Conservation (phyloP, 2,888 invertebrate genomes). For the Agonopterix subpropinquella region DNA sequence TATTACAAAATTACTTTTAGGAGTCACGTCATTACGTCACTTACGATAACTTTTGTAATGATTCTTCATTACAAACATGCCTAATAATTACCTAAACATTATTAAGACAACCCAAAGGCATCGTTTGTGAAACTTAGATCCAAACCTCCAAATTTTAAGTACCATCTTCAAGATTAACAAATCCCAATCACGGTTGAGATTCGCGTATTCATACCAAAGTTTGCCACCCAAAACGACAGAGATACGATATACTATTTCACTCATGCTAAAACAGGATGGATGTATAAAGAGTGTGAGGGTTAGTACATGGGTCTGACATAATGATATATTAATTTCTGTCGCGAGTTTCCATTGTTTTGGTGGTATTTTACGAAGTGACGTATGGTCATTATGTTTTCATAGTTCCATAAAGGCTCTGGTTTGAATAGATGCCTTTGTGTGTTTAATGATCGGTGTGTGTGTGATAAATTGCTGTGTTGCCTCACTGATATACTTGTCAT, state of each 20-base stretch:
- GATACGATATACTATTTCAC: slow-evolving; percentile 12
- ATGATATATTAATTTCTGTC: slow-evolving; percentile 76
- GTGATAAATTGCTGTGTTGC: slow-evolving; percentile 46
- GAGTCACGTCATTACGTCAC: no score
- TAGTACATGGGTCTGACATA: slow-evolving; percentile 68
- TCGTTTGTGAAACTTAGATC: background rate
- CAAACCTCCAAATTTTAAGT: slow-evolving; percentile 62
- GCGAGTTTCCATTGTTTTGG: slow-evolving; percentile 69
- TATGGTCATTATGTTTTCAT: slow-evolving; percentile 74
- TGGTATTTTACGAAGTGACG: slow-evolving; percentile 71
- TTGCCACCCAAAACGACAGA: slow-evolving; percentile 41
- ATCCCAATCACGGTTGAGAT: slow-evolving; percentile 66
- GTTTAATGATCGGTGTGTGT: slow-evolving; percentile 55
- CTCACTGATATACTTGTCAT: no score
- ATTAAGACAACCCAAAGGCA: slow-evolving; percentile 1
- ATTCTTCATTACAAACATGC: no score
- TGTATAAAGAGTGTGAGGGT: slow-evolving; percentile 30
- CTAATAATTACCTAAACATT: background rate
- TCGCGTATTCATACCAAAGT: slow-evolving; percentile 51
- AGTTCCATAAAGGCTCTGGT: slow-evolving; percentile 66
- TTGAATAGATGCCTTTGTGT: slow-evolving; percentile 53
- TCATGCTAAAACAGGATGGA: slow-evolving; percentile 26
- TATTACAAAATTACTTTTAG: no score
- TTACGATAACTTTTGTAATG: no score
- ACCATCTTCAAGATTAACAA: slow-evolving; percentile 63